These are phyloP conservation scores for Amphiduros pacificus DNA, from an alignment of 2,888 invertebrate species.

Conservation along the genomic window DNA sequence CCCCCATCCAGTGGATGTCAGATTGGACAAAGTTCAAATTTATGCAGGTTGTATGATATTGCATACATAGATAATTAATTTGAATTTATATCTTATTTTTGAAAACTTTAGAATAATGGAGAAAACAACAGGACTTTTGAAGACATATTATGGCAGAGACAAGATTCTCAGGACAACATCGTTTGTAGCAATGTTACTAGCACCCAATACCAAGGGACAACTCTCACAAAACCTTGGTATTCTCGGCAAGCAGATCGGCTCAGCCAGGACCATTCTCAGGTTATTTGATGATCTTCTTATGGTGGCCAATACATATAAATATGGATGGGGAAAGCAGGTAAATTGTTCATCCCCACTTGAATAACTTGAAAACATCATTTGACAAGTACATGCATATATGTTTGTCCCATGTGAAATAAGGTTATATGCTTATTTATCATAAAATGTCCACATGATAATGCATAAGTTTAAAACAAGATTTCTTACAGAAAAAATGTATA, in stretches of 20 bases:
- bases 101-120: constrained; percentile 21
- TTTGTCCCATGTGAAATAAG: not conserved
- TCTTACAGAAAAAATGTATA: too few relatives aligned
- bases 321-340: constrained; percentile 72
- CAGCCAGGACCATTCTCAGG: constrained; percentile 71
- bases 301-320: constrained; percentile 59
- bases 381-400: too few relatives aligned
- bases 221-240: constrained; percentile 29
- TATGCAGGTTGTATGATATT: too few relatives aligned
- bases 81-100: not conserved
- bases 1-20: too few relatives aligned
- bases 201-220: constrained; percentile 20
- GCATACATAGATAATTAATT: too few relatives aligned
- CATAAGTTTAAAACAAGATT: not conserved
- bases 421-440: not conserved
- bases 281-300: constrained; percentile 84
- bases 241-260: constrained; percentile 39
- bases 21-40: too few relatives aligned
- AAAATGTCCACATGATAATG: not conserved
- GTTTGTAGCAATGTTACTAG: constrained; percentile 22
- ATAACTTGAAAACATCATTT: not conserved
- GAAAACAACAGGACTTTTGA: constrained; percentile 23
- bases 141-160: constrained; percentile 26
- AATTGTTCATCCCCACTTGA: not conserved
- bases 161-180: constrained; percentile 27